These are phyloP conservation scores for Drosophila heteroneura DNA, from an alignment of 2,888 invertebrate species.

Conservation along the genomic window DNA sequence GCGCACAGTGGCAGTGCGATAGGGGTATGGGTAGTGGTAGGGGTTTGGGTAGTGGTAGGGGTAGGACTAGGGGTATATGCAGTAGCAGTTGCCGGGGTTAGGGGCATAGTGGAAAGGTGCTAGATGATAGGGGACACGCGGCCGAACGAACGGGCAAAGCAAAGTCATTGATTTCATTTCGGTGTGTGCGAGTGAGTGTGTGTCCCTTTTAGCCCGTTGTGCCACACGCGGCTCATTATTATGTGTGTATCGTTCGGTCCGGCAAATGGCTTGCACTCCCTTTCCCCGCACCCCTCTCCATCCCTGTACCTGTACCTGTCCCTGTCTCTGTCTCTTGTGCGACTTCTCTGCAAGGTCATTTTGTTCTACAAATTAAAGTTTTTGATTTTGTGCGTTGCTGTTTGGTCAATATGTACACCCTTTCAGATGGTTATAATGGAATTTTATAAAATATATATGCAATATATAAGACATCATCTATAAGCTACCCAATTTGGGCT, in stretches of 20 bases:
- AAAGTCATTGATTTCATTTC: slow-evolving; percentile 68
- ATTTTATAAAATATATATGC: neutral
- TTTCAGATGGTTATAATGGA: neutral
- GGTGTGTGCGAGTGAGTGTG: slow-evolving; percentile 22
- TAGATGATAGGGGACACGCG: slow-evolving; percentile 64
- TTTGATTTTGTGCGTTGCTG: slow-evolving; percentile 37
- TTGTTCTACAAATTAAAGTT: slow-evolving; percentile 57
- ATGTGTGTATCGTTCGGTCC: slow-evolving; percentile 57
- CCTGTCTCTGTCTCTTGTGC: slow-evolving; percentile 5
- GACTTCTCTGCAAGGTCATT: slow-evolving; percentile 61
- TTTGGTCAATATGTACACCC: slow-evolving; percentile 4
- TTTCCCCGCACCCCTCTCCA: neutral
- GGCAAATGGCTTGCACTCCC: slow-evolving; percentile 8
- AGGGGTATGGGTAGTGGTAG: neutral
- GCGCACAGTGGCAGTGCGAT: slow-evolving; percentile 46
- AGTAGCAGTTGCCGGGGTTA: slow-evolving; percentile 2
- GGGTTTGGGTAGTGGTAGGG: neutral
- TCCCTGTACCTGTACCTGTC: neutral
- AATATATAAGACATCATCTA: neutral
- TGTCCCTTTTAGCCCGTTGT: slow-evolving; percentile 30
- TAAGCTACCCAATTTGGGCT: neutral
- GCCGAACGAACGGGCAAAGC: slow-evolving; percentile 34
- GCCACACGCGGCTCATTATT: slow-evolving; percentile 71
- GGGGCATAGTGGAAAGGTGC: slow-evolving; percentile 39
- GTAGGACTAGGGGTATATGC: neutral